These are phyloP conservation scores for Fratercula arctica DNA, from an alignment of 2,797 vertebrate genomes.

Conservation along the genomic window DNA sequence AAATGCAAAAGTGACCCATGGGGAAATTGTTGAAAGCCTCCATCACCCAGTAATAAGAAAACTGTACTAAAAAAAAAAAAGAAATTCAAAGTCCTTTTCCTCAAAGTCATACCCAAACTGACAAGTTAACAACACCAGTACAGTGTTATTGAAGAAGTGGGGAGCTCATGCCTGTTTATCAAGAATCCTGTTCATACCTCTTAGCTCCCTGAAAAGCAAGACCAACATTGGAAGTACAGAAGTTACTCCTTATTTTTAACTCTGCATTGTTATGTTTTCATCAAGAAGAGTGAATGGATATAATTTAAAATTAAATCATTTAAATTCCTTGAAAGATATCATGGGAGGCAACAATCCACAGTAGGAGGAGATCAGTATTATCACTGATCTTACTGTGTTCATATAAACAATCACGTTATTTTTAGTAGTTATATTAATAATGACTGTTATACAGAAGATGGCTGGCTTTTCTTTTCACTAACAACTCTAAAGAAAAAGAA, in stretches of 20 bases:
- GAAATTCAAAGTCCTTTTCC: neutral
- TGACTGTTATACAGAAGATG: neutral
- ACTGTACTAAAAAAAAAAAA: neutral
- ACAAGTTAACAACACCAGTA: neutral
- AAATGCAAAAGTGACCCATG: neutral
- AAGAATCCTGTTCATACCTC: neutral
- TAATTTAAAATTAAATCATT: neutral
- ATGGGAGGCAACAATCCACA: neutral
- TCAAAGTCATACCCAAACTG: neutral
- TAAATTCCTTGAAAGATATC: neutral
- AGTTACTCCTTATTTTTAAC: neutral
- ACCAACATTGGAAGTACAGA: neutral
- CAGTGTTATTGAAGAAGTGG: neutral
- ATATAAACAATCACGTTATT: conserved; percentile 12
- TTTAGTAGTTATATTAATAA: conserved; percentile 15
- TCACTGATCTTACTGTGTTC: neutral
- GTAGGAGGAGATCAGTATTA: neutral
- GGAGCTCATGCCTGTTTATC: neutral
- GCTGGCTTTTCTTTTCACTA: conserved; percentile 4
- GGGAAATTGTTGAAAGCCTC: neutral
- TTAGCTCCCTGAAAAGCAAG: neutral
- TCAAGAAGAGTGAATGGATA: neutral
- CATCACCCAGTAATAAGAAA: neutral
- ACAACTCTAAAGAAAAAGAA: neutral
- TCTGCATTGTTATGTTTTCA: neutral